Base-by-base conservation (phyloP, 2,113 vertebrate genomes). In the Colinus virginianus region DNA sequence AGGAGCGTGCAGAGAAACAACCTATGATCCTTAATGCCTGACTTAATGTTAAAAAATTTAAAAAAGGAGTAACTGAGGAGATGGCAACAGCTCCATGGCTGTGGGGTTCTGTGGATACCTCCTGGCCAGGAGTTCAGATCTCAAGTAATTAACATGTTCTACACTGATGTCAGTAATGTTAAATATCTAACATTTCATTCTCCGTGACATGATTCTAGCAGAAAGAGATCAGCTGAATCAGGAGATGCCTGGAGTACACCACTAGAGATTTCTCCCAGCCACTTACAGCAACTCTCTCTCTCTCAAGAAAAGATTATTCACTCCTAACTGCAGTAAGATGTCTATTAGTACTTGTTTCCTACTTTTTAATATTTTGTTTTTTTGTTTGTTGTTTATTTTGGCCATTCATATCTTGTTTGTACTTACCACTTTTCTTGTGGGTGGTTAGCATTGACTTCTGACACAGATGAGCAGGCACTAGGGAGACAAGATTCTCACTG, bases 121-220 rank as follows among this genome's bases (percentile, higher is more conserved):
- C 43, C 26, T 67, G 34, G 23, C 5, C 38, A 59, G 26, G 14
- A 43, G 36, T 75, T 70, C 30, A 69, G 21, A 38, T 30, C 53
- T 70, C 2, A 67, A 71, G 18, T 28, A 59, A 53, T 36, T 58
- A 34, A n/a, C 14, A 14, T 26, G 9, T 26, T 63, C 14, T 78
- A 49, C 5, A 30, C n/a, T 67, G 80, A 55, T 45, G 13, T 38
- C 0, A 0, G 9, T 72, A 71, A 55, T 32, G 21, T 59, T 19
- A 75, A 68, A 5, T 34, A 4, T 48, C 4, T 66, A 70, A 62
- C 26, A n/a, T 46, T 3, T 0, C 46, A 58, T 55, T 13, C 7
- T 84, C 32, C 32, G 13, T 45, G 21, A 22, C 5, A 16, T 51
- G 4, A 30, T 69, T 32, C 36, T 58, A 58, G 26, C 46, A 75